phyloP scores from a whole-genome alignment of 1,140 invertebrate species.

The Scaptomyza graminum region DNA sequence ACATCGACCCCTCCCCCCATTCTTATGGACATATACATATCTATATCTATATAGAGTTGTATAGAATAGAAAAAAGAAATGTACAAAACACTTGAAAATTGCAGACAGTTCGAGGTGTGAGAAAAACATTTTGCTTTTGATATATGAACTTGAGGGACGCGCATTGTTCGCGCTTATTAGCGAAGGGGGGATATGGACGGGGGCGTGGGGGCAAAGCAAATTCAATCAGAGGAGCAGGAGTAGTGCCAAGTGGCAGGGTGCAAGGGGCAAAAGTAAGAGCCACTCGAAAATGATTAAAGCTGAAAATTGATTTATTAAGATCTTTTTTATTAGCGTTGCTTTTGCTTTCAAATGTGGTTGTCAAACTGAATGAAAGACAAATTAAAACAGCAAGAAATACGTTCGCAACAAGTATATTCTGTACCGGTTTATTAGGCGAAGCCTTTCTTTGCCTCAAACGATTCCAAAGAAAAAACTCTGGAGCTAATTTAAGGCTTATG shows the following conservation, averaged over 20 bases:
- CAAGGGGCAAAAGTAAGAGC: neutral
- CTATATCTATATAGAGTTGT: slow-evolving; percentile 6
- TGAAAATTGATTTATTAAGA: slow-evolving; percentile 67
- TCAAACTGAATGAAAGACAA: neutral
- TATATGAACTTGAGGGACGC: slow-evolving; percentile 75
- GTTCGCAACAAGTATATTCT: too few species aligned
- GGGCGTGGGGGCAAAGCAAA: too few species aligned
- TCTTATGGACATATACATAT: too few species aligned
- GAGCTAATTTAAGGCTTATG: too few species aligned
- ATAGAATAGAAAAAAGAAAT: slow-evolving; percentile 24
- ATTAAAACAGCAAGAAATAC: neutral
- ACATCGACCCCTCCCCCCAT: neutral
- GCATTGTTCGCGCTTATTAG: slow-evolving; percentile 74
- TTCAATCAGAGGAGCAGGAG: too few species aligned
- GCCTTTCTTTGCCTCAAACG: too few species aligned
- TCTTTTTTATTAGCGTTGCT: slow-evolving; percentile 56
- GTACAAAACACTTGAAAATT: slow-evolving; percentile 66
- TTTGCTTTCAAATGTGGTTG: neutral
- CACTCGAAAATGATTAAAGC: slow-evolving; percentile 30
- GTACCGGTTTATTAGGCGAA: too few species aligned
- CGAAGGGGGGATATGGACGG: neutral
- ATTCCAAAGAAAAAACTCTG: too few species aligned
- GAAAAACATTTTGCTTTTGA: slow-evolving; percentile 52
- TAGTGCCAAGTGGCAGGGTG: too few species aligned
- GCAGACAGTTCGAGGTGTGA: slow-evolving; percentile 54